These are phyloP conservation scores for Hyles vespertilio DNA, from an alignment of 1,140 invertebrate species.

Conservation along the genomic window DNA sequence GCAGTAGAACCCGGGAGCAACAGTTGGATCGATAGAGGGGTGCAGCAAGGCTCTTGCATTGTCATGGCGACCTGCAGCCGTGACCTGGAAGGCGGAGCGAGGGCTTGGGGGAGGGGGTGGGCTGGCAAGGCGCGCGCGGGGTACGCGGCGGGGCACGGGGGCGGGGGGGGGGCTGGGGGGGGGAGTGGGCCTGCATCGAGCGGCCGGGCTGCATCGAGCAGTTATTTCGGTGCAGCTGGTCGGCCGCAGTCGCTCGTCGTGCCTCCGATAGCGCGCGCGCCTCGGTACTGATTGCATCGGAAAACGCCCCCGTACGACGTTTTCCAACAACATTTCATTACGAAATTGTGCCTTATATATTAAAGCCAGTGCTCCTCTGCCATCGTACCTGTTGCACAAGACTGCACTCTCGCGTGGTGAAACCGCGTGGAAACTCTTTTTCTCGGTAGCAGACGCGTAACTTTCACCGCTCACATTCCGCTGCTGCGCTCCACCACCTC, in stretches of 20 bases:
- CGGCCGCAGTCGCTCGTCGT: constrained; percentile 54
- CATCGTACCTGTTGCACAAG: constrained; percentile 50
- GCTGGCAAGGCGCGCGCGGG: not conserved
- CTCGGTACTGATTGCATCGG: constrained; percentile 28
- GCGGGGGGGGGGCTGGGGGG: constrained; percentile 16
- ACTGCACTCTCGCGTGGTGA: constrained; percentile 51
- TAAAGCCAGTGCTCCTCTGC: constrained; percentile 13
- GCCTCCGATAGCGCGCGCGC: constrained; percentile 56
- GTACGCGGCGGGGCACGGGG: constrained; percentile 1
- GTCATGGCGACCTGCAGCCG: constrained; percentile 60
- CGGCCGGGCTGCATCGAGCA: constrained; percentile 63
- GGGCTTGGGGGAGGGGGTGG: constrained; percentile 3
- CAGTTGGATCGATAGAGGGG: constrained; percentile 65
- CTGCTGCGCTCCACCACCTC: constrained; percentile 31
- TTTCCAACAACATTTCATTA: constrained; percentile 8
- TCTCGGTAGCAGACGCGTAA: constrained; percentile 63
- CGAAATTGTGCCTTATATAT: not conserved
- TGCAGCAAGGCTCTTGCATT: constrained; percentile 31
- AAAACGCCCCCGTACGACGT: constrained; percentile 38
- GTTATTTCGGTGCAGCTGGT: constrained; percentile 69
- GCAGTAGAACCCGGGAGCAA: constrained; percentile 52
- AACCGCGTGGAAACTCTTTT: constrained; percentile 71
- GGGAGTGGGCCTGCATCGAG: constrained; percentile 43
- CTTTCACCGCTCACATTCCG: constrained; percentile 71
- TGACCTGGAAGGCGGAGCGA: constrained; percentile 45